Conservation (phyloP, 2,888 invertebrate species). For the Erebia palarica region DNA sequence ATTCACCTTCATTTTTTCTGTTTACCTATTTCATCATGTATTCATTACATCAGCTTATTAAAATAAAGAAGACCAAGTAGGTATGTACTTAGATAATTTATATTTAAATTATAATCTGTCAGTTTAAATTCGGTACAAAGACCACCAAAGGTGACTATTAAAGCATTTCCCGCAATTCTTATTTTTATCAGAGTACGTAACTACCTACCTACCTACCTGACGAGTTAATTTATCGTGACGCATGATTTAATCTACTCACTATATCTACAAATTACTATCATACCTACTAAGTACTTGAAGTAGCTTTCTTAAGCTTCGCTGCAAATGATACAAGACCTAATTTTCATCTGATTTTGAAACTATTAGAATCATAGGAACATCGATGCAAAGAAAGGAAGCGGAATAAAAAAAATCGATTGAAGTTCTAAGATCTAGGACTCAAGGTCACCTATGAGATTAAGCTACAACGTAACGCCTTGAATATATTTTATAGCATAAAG, state of each 20-base stretch:
- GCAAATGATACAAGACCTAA: background rate
- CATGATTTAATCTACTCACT: too few species aligned
- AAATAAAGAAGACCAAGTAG: too few species aligned
- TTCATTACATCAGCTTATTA: too few species aligned
- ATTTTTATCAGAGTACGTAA: too few species aligned
- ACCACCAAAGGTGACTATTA: background rate
- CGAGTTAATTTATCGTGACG: background rate
- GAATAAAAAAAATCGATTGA: constrained; percentile 13
- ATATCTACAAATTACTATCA: background rate
- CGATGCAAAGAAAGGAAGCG: background rate
- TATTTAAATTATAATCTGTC: background rate
- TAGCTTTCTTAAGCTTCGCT: background rate
- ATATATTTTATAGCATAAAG: too few species aligned
- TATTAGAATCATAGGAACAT: background rate
- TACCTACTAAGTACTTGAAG: background rate
- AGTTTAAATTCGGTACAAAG: background rate
- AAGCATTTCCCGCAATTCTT: too few species aligned
- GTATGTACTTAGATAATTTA: too few species aligned
- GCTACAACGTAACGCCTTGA: background rate
- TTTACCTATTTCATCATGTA: too few species aligned
- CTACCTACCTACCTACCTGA: background rate
- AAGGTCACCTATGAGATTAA: constrained; percentile 8
- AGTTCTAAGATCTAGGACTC: constrained; percentile 3
- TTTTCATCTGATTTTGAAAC: background rate
- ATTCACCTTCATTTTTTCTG: too few species aligned